Conservation (phyloP, 2,113 vertebrate species). For the Chitala chitala region DNA sequence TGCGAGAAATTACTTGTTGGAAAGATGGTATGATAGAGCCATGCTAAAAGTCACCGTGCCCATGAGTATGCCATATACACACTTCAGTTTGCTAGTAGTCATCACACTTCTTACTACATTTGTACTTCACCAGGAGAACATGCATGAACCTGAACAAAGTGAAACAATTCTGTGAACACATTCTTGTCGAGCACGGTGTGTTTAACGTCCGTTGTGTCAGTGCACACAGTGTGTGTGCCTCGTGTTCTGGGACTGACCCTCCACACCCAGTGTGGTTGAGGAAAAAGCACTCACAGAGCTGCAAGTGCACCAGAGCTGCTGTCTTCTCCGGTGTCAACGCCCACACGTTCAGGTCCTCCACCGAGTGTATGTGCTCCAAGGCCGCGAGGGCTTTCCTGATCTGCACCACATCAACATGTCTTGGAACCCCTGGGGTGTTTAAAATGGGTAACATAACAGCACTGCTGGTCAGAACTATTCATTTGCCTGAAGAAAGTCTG, state of each 20-base stretch:
- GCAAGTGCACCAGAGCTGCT: conserved; percentile 81
- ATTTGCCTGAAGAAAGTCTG: not conserved
- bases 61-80: too few relatives aligned
- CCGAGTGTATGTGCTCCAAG: conserved; percentile 84
- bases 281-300: conserved; percentile 78
- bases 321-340: conserved; percentile 86
- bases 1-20: too few relatives aligned
- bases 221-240: not conserved
- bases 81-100: too few relatives aligned
- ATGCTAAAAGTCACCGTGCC: too few relatives aligned
- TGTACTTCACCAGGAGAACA: too few relatives aligned
- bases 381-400: conserved; percentile 86
- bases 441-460: not conserved
- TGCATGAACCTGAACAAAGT: too few relatives aligned
- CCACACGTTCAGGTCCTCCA: conserved; percentile 93
- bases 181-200: too few relatives aligned
- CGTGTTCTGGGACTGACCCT: too few relatives aligned
- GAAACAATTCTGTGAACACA: too few relatives aligned
- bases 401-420: conserved; percentile 74
- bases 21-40: too few relatives aligned
- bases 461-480: not conserved
- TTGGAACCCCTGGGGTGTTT: conserved; percentile 72
- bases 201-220: too few relatives aligned
- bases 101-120: too few relatives aligned
- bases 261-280: not conserved